Evolutionary conservation across 2,797 vertebrate species (phyloP).

Genomic region (Lophotriccus pileatus): DNA sequence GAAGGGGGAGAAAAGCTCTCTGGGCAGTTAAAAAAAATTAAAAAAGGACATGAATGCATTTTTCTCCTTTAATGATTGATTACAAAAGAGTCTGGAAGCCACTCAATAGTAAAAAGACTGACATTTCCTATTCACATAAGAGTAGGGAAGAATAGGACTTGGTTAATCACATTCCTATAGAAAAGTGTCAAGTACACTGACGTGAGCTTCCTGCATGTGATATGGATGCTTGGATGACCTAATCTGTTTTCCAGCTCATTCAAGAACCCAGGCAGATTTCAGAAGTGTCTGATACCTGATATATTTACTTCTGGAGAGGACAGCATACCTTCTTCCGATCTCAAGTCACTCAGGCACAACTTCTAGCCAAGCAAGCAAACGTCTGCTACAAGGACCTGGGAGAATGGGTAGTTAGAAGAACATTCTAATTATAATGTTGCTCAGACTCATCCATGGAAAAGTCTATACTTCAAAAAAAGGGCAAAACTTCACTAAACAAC

Average conservation of each 20-base stretch:
- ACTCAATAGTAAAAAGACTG: neutral
- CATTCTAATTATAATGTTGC: neutral
- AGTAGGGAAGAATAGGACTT: neutral
- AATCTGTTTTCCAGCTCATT: slow-evolving; percentile 6
- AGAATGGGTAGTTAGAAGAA: neutral
- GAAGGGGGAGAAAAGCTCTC: neutral
- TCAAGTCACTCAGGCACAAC: neutral
- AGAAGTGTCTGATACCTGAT: neutral
- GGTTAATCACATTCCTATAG: neutral
- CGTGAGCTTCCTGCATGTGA: neutral
- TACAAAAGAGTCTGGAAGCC: neutral
- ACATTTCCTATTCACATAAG: neutral
- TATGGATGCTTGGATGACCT: neutral
- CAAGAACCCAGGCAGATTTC: neutral
- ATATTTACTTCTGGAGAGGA: neutral
- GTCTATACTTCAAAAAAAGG: neutral
- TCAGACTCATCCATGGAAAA: neutral
- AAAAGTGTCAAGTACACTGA: neutral
- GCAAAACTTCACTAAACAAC: neutral
- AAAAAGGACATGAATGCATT: neutral
- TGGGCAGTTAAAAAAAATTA: neutral
- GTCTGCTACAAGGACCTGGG: neutral
- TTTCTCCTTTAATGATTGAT: neutral
- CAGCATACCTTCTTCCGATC: neutral
- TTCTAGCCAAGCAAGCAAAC: neutral